phyloP scores from a whole-genome alignment of 2,888 invertebrate genomes.

The Euphydryas editha region DNA sequence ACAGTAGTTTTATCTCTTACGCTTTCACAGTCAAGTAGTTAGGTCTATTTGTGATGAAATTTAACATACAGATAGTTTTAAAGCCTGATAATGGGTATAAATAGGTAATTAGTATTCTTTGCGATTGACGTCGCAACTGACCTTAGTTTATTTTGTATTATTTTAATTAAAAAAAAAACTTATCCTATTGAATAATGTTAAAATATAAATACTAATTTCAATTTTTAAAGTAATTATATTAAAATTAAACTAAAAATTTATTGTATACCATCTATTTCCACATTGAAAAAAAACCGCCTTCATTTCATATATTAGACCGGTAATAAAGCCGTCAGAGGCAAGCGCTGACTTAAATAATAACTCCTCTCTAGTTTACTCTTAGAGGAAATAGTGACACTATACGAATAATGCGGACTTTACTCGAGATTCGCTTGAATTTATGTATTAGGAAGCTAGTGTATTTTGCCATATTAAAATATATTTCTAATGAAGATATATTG shows the following conservation, averaged over 20 bases:
- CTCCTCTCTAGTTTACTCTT: constrained; percentile 54
- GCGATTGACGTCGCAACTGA: too few relatives aligned
- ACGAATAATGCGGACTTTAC: constrained; percentile 39
- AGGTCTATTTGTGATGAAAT: too few relatives aligned
- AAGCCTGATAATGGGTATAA: too few relatives aligned
- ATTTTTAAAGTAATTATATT: too few relatives aligned
- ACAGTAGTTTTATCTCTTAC: not conserved
- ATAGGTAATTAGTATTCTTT: too few relatives aligned
- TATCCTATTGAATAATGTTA: too few relatives aligned
- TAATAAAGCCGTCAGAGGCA: constrained; percentile 60
- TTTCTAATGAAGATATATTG: not conserved
- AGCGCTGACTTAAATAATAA: constrained; percentile 72
- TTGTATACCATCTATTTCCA: not conserved
- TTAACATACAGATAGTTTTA: too few relatives aligned
- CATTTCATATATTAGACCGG: constrained; percentile 42
- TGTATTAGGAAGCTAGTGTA: constrained; percentile 27
- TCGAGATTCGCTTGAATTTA: constrained; percentile 27
- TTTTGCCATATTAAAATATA: constrained; percentile 24
- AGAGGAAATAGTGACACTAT: constrained; percentile 45
- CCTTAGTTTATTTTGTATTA: too few relatives aligned
- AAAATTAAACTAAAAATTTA: too few relatives aligned
- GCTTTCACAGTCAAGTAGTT: too few relatives aligned
- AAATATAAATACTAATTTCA: too few relatives aligned
- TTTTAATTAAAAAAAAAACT: too few relatives aligned
- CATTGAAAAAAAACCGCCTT: constrained; percentile 9